Conservation (phyloP, 2,888 invertebrate genomes). For the Petrolisthes cinctipes region DNA sequence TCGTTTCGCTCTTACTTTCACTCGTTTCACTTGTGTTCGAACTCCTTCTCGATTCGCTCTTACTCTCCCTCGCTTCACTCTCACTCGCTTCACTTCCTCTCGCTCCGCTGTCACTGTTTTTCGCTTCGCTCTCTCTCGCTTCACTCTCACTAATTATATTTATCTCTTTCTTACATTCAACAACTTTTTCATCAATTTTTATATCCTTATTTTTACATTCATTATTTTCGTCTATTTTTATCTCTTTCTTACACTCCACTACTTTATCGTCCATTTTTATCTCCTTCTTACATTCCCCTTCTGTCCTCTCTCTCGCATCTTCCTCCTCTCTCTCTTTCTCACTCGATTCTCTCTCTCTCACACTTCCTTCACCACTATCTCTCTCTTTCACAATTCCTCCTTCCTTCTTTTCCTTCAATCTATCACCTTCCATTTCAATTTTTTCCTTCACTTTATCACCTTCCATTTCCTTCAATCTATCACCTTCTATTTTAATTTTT, state of each 20-base stretch:
- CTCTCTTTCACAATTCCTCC: not conserved
- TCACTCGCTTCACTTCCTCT: too few relatives aligned
- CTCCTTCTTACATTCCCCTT: too few relatives aligned
- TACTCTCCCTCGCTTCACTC: constrained; percentile 10
- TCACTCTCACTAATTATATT: not conserved
- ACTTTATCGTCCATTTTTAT: not conserved
- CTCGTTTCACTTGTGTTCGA: too few relatives aligned
- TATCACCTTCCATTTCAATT: not conserved
- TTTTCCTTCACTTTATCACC: not conserved
- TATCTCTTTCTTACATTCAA: not conserved
- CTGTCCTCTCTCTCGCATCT: too few relatives aligned
- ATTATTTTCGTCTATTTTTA: not conserved
- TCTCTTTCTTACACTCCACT: not conserved
- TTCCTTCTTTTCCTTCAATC: not conserved
- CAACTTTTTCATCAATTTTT: not conserved
- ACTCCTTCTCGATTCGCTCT: constrained; percentile 51
- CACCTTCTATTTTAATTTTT: too few relatives aligned
- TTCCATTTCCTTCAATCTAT: not conserved
- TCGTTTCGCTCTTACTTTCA: too few relatives aligned
- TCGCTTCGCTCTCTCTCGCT: not conserved
- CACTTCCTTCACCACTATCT: not conserved
- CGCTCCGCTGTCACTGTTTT: too few relatives aligned
- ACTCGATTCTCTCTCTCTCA: too few relatives aligned
- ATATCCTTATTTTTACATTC: not conserved
- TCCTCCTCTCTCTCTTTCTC: too few relatives aligned